Base-by-base conservation (phyloP, 2,113 vertebrate species). In the Rhinoptilus africanus region DNA sequence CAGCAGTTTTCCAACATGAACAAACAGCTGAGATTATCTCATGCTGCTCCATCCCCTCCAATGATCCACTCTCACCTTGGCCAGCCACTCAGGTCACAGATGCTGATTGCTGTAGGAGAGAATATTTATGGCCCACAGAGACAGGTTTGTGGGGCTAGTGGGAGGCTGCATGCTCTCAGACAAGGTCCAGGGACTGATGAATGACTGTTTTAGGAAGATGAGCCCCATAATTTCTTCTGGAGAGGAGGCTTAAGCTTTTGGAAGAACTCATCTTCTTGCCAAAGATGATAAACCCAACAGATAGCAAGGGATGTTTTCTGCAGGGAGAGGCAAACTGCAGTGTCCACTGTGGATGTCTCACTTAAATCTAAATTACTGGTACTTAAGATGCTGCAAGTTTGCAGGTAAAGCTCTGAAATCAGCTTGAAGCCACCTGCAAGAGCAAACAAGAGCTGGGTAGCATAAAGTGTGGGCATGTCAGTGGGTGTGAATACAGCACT, bases 381-480 rank as follows among this genome's bases (percentile, higher is more conserved):
- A 17, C 11, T 92, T 50, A 27, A 86, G 45, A 56, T 2, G 3
- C 35, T 45, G 27, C 59, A 85, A 57, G 12, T 72, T 51, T 91
- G 22, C 45, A 48, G 62, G 30, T 12, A 82, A 68, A 64, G 59
- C 45, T 48, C 21, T 32, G 63, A 34, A 88, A 76, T 66, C 35
- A 69, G 37, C 59, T 63, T 67, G 50, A 89, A 89, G 28, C 28
- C 63, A 88, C 23, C 30, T 56, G 72, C 72, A 73, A 47, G 47
- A 53, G 14, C 39, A 19, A 48, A 10, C 18, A 43, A 24, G 43
- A 45, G 32, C 32, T 12, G 13, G 85, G 48, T 9, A 37, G 26
- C 47, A 41, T 5, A 37, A 78, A 19, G 19, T 2, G 1, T 1
- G 8, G 45, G n/a, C 51, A 73, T 9, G 3, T 3, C 0, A 2